Evolutionary conservation across 2,888 invertebrate genomes (phyloP).

Genomic region (Quadroppia sp.): DNA sequence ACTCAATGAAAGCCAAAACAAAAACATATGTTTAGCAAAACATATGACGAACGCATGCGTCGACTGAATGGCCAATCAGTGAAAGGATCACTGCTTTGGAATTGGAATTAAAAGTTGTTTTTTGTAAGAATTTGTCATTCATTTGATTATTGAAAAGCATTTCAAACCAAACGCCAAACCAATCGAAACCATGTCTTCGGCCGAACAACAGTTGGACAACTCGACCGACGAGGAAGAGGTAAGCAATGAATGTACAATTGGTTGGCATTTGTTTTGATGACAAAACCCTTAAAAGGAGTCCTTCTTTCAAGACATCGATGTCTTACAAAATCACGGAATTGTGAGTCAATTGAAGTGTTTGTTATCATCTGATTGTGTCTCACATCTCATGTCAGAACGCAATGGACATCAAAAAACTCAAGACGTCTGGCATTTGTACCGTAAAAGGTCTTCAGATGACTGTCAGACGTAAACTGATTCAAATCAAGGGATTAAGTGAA

Average conservation of each 20-base stretch:
- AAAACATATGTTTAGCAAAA: constrained; percentile 3
- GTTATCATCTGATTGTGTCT: too few relatives aligned
- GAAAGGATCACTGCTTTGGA: too few relatives aligned
- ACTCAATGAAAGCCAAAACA: background rate
- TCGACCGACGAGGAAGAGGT: background rate
- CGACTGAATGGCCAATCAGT: too few relatives aligned
- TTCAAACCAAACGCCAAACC: too few relatives aligned
- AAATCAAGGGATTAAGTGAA: constrained; percentile 70
- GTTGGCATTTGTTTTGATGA: constrained; percentile 42
- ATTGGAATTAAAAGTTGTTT: too few relatives aligned
- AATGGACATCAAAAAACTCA: constrained; percentile 71
- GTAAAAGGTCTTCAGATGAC: constrained; percentile 76
- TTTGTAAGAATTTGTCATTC: too few relatives aligned
- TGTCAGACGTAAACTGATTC: constrained; percentile 66
- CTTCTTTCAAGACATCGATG: constrained; percentile 70
- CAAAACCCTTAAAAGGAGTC: constrained; percentile 64
- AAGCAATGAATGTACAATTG: constrained; percentile 43
- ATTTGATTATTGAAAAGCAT: too few relatives aligned
- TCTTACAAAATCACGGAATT: constrained; percentile 60
- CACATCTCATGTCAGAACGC: constrained; percentile 60
- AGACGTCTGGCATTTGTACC: constrained; percentile 71
- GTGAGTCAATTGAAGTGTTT: constrained; percentile 52
- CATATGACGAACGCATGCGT: background rate
- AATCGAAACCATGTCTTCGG: constrained; percentile 2
- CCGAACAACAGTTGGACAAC: constrained; percentile 11